Evolutionary conservation across 1,140 invertebrate species (phyloP).

Genomic region (Panonychus citri): DNA sequence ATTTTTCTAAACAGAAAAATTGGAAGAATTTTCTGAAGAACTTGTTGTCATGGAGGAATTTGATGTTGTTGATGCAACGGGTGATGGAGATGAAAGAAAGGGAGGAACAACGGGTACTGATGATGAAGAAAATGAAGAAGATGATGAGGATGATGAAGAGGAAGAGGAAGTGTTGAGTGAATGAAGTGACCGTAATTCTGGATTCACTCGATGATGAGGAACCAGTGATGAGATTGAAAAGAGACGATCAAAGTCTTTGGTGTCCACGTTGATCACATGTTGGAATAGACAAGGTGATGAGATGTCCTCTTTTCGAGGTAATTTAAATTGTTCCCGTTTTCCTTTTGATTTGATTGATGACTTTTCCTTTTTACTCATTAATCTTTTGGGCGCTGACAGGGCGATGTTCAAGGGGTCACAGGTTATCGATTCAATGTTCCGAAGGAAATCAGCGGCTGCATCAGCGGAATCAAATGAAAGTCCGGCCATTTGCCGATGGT

Average conservation of each 20-base stretch:
- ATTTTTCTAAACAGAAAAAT: not conserved
- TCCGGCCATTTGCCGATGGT: constrained; percentile 36
- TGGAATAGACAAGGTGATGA: constrained; percentile 65
- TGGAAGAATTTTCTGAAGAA: not conserved
- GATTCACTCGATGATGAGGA: not conserved
- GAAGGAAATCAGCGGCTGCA: constrained; percentile 40
- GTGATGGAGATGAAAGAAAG: not conserved
- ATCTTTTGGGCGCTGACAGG: constrained; percentile 36
- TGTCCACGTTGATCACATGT: constrained; percentile 53
- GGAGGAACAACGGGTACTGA: not conserved
- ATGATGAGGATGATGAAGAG: not conserved
- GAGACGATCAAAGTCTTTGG: constrained; percentile 37
- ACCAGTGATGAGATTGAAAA: constrained; percentile 26
- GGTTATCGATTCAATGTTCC: constrained; percentile 40
- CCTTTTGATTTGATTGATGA: not conserved
- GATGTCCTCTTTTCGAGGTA: constrained; percentile 55
- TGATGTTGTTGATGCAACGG: not conserved
- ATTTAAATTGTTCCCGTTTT: constrained; percentile 12
- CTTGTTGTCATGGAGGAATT: not conserved
- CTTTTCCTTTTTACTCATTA: constrained; percentile 20
- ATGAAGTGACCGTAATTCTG: not conserved
- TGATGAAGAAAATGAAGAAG: too few relatives aligned
- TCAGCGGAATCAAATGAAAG: constrained; percentile 50
- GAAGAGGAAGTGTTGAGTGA: not conserved
- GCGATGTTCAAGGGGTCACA: constrained; percentile 55